phyloP scores from a whole-genome alignment of 2,113 vertebrate genomes.

The Xenopus borealis region DNA sequence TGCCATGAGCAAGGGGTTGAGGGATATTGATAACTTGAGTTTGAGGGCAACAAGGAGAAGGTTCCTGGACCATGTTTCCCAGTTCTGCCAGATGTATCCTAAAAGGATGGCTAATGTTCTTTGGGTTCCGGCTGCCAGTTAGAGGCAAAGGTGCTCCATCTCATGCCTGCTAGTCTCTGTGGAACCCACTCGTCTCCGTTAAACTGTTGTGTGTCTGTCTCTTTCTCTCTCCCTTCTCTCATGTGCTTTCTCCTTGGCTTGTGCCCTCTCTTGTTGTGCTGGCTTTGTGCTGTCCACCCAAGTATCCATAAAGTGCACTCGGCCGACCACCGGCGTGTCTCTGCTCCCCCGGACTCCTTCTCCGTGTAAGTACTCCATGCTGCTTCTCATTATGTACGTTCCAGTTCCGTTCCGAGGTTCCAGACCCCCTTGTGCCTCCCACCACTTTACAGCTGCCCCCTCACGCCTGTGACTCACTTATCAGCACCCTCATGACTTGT shows the following conservation, averaged over 20 bases:
- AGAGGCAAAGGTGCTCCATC: neutral
- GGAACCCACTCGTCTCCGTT: slow-evolving; percentile 65
- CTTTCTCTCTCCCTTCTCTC: slow-evolving; percentile 47
- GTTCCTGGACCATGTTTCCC: no score
- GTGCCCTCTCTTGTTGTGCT: slow-evolving; percentile 56
- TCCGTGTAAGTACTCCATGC: slow-evolving; percentile 86
- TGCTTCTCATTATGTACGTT: slow-evolving; percentile 35
- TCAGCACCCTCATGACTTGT: slow-evolving; percentile 14
- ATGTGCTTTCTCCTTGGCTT: slow-evolving; percentile 44
- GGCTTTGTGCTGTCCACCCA: slow-evolving; percentile 41
- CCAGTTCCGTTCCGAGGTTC: neutral
- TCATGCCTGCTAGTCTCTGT: slow-evolving; percentile 23
- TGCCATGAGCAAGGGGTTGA: no score
- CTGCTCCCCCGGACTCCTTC: slow-evolving; percentile 97
- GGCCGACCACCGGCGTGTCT: slow-evolving; percentile 94
- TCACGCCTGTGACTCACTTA: slow-evolving; percentile 9
- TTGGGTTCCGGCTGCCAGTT: neutral
- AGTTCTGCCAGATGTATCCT: no score
- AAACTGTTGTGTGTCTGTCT: slow-evolving; percentile 68
- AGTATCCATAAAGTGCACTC: slow-evolving; percentile 97
- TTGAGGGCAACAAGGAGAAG: no score
- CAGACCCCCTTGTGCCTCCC: neutral
- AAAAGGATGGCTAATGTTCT: neutral
- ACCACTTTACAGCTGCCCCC: neutral
- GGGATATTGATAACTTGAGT: no score